Conservation (phyloP, 2,113 vertebrate genomes). For the Mohoua ochrocephala region DNA sequence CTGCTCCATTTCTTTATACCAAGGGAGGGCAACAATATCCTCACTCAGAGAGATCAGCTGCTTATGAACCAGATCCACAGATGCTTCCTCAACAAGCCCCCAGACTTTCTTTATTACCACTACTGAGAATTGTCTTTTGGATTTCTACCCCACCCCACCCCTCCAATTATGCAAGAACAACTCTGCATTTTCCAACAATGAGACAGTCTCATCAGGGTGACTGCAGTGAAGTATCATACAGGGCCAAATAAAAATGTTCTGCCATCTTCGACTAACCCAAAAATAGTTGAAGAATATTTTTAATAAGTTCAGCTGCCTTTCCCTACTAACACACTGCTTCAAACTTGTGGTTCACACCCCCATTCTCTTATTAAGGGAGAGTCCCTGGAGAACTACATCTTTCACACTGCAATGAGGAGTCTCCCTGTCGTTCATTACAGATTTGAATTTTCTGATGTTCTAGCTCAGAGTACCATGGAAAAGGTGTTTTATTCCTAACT, state of each 20-base stretch:
- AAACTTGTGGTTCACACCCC: not conserved
- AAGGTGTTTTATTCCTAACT: not conserved
- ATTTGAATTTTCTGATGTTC: not conserved
- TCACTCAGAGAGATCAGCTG: not conserved
- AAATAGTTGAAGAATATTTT: not conserved
- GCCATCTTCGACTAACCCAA: not conserved
- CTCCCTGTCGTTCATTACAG: not conserved
- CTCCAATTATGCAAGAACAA: not conserved
- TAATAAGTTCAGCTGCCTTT: not conserved
- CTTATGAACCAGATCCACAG: not conserved
- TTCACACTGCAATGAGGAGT: not conserved
- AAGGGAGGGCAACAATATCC: not conserved
- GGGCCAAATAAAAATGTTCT: not conserved
- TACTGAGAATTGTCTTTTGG: not conserved
- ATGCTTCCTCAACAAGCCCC: not conserved
- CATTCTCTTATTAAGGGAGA: not conserved
- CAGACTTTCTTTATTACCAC: not conserved
- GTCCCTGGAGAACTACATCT: not conserved
- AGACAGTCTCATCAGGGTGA: not conserved
- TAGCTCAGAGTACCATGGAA: not conserved
- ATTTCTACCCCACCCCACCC: not conserved
- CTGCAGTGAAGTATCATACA: not conserved
- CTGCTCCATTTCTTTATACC: not conserved
- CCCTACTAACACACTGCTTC: not conserved
- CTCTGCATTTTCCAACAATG: not conserved